A percentile compares a stretch with the other conserved stretches of the same genome.
Conservation (phyloP, 2,113 vertebrate genomes). For the Calypte anna region DNA sequence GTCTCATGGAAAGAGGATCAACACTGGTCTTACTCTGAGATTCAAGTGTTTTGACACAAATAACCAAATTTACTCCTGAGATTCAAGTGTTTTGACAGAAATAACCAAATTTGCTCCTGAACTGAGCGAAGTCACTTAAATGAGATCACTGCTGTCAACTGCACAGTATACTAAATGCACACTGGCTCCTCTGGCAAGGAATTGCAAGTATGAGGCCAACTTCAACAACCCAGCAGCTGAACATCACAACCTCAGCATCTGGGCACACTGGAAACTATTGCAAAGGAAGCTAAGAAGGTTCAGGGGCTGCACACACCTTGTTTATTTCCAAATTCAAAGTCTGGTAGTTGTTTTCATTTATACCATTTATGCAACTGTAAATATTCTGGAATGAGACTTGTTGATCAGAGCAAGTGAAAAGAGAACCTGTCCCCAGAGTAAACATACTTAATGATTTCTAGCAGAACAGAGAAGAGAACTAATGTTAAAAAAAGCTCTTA, state of each 20-base stretch:
- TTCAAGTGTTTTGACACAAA: background rate
- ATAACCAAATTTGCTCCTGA: background rate
- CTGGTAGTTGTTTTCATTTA: background rate
- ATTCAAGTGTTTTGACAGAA: background rate
- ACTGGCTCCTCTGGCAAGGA: background rate
- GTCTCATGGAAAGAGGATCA: background rate
- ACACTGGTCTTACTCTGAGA: background rate
- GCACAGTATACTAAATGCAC: background rate
- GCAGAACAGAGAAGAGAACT: background rate
- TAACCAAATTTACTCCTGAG: background rate
- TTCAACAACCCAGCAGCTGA: background rate
- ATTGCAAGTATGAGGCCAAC: background rate
- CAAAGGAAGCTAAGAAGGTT: background rate
- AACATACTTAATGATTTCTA: background rate
- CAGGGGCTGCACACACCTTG: background rate
- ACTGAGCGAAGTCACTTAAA: background rate
- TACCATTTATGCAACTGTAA: background rate
- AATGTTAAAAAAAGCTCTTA: background rate
- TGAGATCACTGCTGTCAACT: background rate
- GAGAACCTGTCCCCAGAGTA: background rate
- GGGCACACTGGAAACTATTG: background rate
- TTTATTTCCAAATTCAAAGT: background rate
- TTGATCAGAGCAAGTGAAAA: background rate
- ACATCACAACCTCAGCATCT: background rate
- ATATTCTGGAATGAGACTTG: background rate